Evolutionary conservation across 2,888 invertebrate genomes (phyloP).

Genomic region (Keiferia lycopersicella): DNA sequence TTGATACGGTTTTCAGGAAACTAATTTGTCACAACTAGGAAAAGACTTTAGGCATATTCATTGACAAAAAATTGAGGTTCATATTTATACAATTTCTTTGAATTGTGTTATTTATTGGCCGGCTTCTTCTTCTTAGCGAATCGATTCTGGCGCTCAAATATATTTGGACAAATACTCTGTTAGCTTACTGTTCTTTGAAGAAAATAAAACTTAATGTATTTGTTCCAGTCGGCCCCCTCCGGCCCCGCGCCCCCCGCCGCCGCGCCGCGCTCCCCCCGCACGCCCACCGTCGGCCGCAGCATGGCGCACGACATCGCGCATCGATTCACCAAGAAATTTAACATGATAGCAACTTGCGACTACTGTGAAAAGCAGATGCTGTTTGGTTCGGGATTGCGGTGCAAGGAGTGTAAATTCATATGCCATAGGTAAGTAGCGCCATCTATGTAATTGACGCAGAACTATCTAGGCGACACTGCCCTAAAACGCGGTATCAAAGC

Average conservation of each 20-base stretch:
- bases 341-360: constrained; percentile 94
- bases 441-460: not conserved
- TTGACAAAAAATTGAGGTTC: no score
- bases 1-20: no score
- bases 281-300: constrained; percentile 85
- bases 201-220: no score
- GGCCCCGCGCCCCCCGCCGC: constrained; percentile 36
- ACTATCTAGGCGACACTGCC: not conserved
- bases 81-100: no score
- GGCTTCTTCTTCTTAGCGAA: no score
- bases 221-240: constrained; percentile 1
- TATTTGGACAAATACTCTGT: no score
- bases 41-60: no score
- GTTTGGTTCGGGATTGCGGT: constrained; percentile 68
- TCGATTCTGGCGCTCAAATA: no score
- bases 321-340: constrained; percentile 93
- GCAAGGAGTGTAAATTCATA: constrained; percentile 97
- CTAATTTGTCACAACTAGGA: no score
- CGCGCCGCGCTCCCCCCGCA: constrained; percentile 86
- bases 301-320: constrained; percentile 95
- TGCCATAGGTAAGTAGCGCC: constrained; percentile 82
- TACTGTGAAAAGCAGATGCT: constrained; percentile 81
- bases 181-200: no score
- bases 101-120: no score
- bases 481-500: constrained; percentile 3